phyloP scores from a whole-genome alignment of 2,113 vertebrate species.

The Neoarius graeffei region DNA sequence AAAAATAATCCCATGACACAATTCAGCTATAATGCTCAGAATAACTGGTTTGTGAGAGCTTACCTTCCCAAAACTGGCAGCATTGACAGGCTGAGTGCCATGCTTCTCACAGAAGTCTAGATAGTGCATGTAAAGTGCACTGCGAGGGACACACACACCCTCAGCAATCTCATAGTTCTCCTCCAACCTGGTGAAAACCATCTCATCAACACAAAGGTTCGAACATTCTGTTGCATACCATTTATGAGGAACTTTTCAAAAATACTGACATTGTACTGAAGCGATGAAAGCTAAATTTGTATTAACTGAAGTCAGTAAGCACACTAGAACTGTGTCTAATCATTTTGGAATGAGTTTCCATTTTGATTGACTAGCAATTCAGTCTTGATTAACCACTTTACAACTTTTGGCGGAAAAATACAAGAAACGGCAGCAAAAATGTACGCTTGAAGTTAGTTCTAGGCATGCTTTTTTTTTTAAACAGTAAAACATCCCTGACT shows the following conservation, averaged over 20 bases:
- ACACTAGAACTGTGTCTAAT: background rate
- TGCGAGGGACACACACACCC: conserved; percentile 96
- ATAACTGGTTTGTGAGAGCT: conserved; percentile 42
- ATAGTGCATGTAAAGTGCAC: conserved; percentile 99
- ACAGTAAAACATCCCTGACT: background rate
- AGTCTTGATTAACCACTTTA: background rate
- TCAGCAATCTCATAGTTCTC: conserved; percentile 99
- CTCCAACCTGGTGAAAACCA: conserved; percentile 82
- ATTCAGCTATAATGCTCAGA: background rate
- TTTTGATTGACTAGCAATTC: background rate
- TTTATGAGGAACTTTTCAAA: background rate
- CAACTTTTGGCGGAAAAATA: background rate
- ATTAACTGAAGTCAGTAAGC: background rate
- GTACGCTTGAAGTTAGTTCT: background rate
- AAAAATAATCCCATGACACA: background rate
- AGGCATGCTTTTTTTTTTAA: background rate
- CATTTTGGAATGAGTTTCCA: background rate
- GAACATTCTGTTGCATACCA: background rate
- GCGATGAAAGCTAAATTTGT: background rate
- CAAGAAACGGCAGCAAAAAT: background rate
- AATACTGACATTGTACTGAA: background rate
- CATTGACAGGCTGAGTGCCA: conserved; percentile 95
- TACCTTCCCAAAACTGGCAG: conserved; percentile 99
- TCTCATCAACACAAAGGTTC: conserved; percentile 80
- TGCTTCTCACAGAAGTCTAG: conserved; percentile 99